These are phyloP conservation scores for Hyles euphorbiae DNA, from an alignment of 1,140 invertebrate species.

Conservation along the genomic window DNA sequence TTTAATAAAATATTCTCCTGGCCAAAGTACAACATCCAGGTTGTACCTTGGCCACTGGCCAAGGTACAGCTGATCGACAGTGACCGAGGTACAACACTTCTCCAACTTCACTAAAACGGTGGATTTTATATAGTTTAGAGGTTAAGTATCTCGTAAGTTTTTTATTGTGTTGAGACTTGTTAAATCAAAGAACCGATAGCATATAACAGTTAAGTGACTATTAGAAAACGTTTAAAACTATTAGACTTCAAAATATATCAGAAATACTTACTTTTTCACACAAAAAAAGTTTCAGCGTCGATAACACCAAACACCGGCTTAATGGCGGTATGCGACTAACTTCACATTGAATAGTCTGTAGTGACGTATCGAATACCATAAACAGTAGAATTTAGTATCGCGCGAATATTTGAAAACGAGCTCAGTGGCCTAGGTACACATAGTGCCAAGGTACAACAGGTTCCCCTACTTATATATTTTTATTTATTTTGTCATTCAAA, in stretches of 20 bases:
- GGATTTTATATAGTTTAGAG: constrained; percentile 20
- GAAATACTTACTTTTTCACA: constrained; percentile 9
- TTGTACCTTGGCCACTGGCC: constrained; percentile 18
- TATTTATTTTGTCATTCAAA: too few relatives aligned
- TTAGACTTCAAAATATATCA: constrained; percentile 6
- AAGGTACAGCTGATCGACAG: constrained; percentile 10
- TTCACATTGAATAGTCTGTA: constrained; percentile 4
- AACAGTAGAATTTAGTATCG: too few relatives aligned
- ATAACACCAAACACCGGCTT: constrained; percentile 5
- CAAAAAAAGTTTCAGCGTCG: constrained; percentile 8
- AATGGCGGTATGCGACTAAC: background rate
- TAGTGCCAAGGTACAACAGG: too few relatives aligned
- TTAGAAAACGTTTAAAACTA: background rate
- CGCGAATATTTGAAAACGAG: too few relatives aligned
- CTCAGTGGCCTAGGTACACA: too few relatives aligned
- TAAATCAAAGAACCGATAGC: constrained; percentile 21
- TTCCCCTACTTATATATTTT: too few relatives aligned
- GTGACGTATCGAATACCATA: background rate
- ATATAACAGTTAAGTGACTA: constrained; percentile 19
- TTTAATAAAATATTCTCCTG: constrained; percentile 16
- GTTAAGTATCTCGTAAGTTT: constrained; percentile 12
- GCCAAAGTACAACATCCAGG: constrained; percentile 20
- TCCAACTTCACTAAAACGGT: constrained; percentile 18
- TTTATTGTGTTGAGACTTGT: constrained; percentile 14
- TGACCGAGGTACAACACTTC: constrained; percentile 25